phyloP scores from a whole-genome alignment of 2,888 invertebrate genomes.

The Clitarchus hookeri region DNA sequence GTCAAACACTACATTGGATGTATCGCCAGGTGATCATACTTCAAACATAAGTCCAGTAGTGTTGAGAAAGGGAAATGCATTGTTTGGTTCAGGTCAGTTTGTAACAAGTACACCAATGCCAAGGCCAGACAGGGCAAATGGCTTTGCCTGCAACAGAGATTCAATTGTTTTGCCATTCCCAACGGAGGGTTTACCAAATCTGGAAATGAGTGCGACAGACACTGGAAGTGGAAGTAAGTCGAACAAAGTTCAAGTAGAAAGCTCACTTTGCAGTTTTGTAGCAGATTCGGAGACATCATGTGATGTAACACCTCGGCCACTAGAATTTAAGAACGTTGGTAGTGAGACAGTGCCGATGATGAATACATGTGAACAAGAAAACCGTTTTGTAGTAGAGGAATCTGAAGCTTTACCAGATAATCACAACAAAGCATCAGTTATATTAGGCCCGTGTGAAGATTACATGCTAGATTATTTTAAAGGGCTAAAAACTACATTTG shows the following conservation, averaged over 20 bases:
- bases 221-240: background rate
- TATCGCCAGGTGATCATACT: background rate
- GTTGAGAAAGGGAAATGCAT: background rate
- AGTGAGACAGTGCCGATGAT: background rate
- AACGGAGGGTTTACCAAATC: background rate
- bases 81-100: background rate
- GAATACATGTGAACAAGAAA: background rate
- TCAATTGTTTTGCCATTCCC: background rate
- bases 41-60: background rate
- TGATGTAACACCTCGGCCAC: background rate
- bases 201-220: background rate
- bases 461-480: constrained; percentile 60
- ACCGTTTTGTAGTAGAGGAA: background rate
- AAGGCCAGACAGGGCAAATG: background rate
- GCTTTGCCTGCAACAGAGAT: background rate
- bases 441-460: constrained; percentile 63
- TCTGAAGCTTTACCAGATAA: background rate
- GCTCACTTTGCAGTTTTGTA: background rate
- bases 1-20: background rate
- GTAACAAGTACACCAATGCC: constrained; percentile 4
- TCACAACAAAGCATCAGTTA: constrained; percentile 59
- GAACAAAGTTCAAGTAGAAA: background rate
- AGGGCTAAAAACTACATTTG: constrained; percentile 57
- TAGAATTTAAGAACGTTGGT: background rate
- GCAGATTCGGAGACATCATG: background rate